Evolutionary conservation across 2,797 vertebrate genomes (phyloP), one percentile per base, ranked within the genome.

Genomic region (Xenentodon cancila): DNA sequence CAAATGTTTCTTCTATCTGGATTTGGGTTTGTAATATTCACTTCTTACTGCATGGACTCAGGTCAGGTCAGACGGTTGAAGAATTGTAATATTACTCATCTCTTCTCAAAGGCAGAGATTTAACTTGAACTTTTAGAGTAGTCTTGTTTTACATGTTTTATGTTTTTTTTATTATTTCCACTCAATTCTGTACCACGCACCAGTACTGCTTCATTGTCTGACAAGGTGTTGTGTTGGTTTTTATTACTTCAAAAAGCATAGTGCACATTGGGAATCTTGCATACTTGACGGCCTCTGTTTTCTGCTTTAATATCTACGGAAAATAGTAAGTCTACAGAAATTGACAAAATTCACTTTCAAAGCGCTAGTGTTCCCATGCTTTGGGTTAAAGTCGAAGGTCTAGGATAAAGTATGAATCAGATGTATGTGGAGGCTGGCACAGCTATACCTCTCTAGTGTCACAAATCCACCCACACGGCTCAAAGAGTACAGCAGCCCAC

Each of bases 361-460:
- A 73, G 75, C 59, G 56, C 1, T 19, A 20, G 52, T 56, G 73
- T 69, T 62, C 56, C 15, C 65, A 63, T 53, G 68, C 51, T 63
- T 57, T 43, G 37, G 61, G 64, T 81, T 71, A 57, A 73, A 73
- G 74, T 71, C 57, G 53, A 80, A 82, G 57, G 73, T 75, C 71
- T 49, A 18, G 40, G 20, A 68, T 37, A 49, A 51, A 75, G 78
- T 88, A 84, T 90, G 82, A 90, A 88, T 90, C 87, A 87, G 47
- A 84, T 59, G 47, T 40, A 59, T 62, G 85, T 34, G 71, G 81
- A 82, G 86, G 84, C 81, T 81, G 71, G 8, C 68, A 12, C 65
- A 68, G 77, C 79, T 75, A 78, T 84, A 80, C 61, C 66, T 73
- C 68, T 34, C 63, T 56, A 56, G 81, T 82, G 82, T 89, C 79